Evolutionary conservation across 2,888 invertebrate species (phyloP).

Genomic region (Brachynemurus nebulosus): DNA sequence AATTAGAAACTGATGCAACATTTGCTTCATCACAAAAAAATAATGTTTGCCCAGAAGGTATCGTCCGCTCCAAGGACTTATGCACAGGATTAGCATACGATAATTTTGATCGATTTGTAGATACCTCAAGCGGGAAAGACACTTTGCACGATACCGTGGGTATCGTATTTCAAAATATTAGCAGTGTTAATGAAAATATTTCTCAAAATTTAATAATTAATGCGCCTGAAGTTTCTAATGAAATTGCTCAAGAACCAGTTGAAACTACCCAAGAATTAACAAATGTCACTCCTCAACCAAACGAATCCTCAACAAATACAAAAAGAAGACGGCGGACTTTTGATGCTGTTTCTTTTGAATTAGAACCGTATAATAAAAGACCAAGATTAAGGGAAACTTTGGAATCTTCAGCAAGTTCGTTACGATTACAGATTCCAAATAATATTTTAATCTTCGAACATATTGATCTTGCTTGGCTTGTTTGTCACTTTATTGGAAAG

Average conservation of each 20-base stretch:
- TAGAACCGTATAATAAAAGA: slow-evolving; percentile 6
- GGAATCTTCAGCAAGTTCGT: neutral
- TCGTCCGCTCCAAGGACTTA: slow-evolving; percentile 14
- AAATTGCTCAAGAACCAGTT: neutral
- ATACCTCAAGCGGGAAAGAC: slow-evolving; percentile 24
- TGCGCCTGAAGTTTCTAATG: too few relatives aligned
- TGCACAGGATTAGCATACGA: slow-evolving; percentile 21
- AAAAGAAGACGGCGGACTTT: slow-evolving; percentile 12
- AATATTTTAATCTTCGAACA: neutral
- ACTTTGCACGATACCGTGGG: slow-evolving; percentile 13
- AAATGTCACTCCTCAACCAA: neutral
- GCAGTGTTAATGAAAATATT: too few relatives aligned
- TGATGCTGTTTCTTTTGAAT: slow-evolving; percentile 2
- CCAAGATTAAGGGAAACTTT: neutral
- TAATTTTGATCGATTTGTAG: slow-evolving; percentile 19
- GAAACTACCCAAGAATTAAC: slow-evolving; percentile 6
- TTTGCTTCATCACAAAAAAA: slow-evolving; percentile 15
- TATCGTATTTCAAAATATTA: slow-evolving; percentile 16
- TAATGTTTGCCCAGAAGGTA: slow-evolving; percentile 19
- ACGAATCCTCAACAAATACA: slow-evolving; percentile 7
- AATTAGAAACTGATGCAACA: slow-evolving; percentile 25
- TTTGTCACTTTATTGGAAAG: neutral
- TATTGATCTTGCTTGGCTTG: neutral
- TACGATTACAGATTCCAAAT: slow-evolving; percentile 1
- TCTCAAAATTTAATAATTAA: too few relatives aligned